Conservation (phyloP, 2,113 vertebrate species). For the Shinisaurus crocodilurus region DNA sequence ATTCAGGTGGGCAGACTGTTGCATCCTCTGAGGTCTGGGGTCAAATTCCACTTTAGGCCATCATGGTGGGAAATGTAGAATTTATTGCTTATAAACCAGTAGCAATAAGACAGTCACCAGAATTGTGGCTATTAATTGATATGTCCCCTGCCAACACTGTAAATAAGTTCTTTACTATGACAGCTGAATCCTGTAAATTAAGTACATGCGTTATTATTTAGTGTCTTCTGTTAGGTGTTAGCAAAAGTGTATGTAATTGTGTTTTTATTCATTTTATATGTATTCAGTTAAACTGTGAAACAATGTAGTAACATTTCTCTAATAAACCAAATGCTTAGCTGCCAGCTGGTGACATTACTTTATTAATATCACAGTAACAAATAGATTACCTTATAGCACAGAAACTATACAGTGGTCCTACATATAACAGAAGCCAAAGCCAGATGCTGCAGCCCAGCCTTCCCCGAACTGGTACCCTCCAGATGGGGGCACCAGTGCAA, state of each 20-base stretch:
- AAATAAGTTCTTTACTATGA: conserved; percentile 74
- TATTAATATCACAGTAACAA: neutral
- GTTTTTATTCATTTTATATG: conserved; percentile 30
- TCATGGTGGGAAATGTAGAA: neutral
- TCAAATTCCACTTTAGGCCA: neutral
- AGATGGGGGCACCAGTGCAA: no score
- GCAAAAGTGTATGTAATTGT: conserved; percentile 26
- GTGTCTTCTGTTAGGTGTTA: conserved; percentile 53
- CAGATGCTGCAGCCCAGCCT: neutral
- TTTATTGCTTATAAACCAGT: neutral
- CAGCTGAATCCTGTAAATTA: conserved; percentile 64
- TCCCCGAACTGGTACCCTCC: no score
- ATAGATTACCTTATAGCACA: accelerated
- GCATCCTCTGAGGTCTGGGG: neutral
- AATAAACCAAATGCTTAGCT: conserved; percentile 40
- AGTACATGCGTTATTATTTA: conserved; percentile 63
- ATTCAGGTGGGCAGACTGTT: neutral
- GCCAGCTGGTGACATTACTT: conserved; percentile 20
- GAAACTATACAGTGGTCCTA: neutral
- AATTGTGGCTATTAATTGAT: neutral
- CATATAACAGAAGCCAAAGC: neutral
- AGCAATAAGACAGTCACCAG: conserved; percentile 12
- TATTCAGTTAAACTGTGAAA: conserved; percentile 63
- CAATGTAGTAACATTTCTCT: conserved; percentile 59
- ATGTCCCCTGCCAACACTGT: conserved; percentile 77